Percentiles rank a stretch among this genome's conserved stretches.
These are phyloP conservation scores for Elysia chlorotica DNA, from an alignment of 1,140 invertebrate species.

Conservation along the genomic window DNA sequence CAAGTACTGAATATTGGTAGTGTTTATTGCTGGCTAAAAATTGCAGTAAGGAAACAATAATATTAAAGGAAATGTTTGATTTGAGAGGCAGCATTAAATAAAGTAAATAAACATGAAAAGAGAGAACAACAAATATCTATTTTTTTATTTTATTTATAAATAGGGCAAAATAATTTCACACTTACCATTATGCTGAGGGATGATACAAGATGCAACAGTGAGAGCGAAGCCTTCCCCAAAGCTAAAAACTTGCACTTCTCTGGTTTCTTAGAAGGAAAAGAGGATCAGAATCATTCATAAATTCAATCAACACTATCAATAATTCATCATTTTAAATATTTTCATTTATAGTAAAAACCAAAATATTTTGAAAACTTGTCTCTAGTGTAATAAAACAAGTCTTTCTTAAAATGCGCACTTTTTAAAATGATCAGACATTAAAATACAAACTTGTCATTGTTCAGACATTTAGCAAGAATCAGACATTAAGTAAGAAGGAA, in stretches of 20 bases:
- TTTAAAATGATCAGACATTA: too few species aligned
- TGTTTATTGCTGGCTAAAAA: too few species aligned
- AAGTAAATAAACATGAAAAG: neutral
- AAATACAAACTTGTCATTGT: too few species aligned
- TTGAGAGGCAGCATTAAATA: neutral
- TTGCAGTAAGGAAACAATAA: neutral
- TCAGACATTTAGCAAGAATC: too few species aligned
- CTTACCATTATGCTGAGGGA: constrained; percentile 42
- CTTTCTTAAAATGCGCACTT: too few species aligned
- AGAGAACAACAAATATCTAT: neutral
- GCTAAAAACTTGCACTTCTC: constrained; percentile 33
- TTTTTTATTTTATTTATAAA: neutral
- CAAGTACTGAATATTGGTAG: too few species aligned
- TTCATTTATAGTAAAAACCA: neutral
- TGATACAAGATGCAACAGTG: constrained; percentile 31
- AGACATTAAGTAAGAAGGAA: too few species aligned
- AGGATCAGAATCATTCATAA: neutral
- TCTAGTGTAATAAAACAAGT: neutral
- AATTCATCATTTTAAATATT: neutral
- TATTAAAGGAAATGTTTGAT: neutral
- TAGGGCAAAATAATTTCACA: neutral
- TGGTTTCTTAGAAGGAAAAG: constrained; percentile 32
- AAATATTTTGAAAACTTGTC: neutral
- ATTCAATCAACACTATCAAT: neutral
- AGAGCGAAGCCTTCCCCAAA: constrained; percentile 48